These are phyloP conservation scores for Anthophora plumipes DNA, from an alignment of 2,888 invertebrate species.

Conservation along the genomic window DNA sequence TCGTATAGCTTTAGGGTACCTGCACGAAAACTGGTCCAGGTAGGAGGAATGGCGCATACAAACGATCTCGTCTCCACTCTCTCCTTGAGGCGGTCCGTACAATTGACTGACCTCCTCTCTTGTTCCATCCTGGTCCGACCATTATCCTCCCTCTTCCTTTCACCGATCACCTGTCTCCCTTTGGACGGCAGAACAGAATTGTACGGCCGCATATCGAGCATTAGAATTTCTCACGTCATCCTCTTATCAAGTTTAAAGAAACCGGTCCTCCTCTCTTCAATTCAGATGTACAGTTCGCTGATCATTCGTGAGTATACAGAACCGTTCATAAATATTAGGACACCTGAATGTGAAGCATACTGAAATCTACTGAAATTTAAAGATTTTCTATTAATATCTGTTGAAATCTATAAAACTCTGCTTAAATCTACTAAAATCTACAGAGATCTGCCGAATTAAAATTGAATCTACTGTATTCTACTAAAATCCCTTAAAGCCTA, in stretches of 20 bases:
- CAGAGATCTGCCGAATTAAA: too few species aligned
- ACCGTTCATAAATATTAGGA: too few species aligned
- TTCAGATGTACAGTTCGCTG: conserved; percentile 44
- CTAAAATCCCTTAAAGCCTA: too few species aligned
- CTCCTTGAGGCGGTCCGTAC: conserved; percentile 51
- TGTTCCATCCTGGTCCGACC: conserved; percentile 32
- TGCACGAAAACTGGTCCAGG: conserved; percentile 73
- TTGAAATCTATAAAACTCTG: too few species aligned
- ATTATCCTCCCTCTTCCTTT: conserved; percentile 60
- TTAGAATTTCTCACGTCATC: conserved; percentile 78
- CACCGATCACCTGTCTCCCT: conserved; percentile 60
- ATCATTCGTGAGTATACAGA: conserved; percentile 38
- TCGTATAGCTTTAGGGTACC: conserved; percentile 67
- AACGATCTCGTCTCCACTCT: conserved; percentile 70
- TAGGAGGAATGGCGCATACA: conserved; percentile 67
- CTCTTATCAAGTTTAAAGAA: conserved; percentile 73
- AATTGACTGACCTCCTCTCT: conserved; percentile 33
- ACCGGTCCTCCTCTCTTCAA: conserved; percentile 66
- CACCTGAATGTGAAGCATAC: too few species aligned
- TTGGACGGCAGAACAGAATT: conserved; percentile 43
- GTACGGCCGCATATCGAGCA: conserved; percentile 65
- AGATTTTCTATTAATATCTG: too few species aligned
- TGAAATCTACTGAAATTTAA: too few species aligned
- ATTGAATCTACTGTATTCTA: too few species aligned
- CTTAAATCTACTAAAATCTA: too few species aligned